Conservation (phyloP, 1,140 invertebrate species). For the Oedothorax gibbosus region DNA sequence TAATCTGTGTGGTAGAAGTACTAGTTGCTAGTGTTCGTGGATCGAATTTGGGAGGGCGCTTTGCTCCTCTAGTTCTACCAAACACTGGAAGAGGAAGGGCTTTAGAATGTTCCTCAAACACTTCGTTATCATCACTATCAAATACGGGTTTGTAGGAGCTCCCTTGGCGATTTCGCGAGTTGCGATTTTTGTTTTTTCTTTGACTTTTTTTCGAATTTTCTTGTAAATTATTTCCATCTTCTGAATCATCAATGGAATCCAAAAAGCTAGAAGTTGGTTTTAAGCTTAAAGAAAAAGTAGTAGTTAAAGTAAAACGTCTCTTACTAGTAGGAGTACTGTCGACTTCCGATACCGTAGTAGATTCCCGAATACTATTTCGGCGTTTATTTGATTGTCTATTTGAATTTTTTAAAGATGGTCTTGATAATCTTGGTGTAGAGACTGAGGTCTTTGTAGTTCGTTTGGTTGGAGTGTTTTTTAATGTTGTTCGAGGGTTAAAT, state of each 20-base stretch:
- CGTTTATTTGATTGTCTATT: conserved; percentile 18
- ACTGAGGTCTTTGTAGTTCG: neutral
- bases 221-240: conserved; percentile 47
- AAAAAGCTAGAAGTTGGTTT: conserved; percentile 40
- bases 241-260: conserved; percentile 13
- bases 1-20: conserved; percentile 17
- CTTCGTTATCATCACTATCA: conserved; percentile 53
- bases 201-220: neutral
- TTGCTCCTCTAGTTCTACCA: conserved; percentile 45
- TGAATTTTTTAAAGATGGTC: conserved; percentile 12
- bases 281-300: conserved; percentile 37
- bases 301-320: conserved; percentile 49
- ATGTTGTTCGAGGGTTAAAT: neutral
- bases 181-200: conserved; percentile 21
- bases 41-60: conserved; percentile 55
- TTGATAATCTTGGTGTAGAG: neutral
- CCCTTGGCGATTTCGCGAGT: neutral
- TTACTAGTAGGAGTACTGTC: conserved; percentile 25
- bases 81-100: conserved; percentile 52
- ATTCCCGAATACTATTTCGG: conserved; percentile 11
- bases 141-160: conserved; percentile 30
- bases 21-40: conserved; percentile 49
- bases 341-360: neutral
- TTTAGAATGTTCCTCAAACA: conserved; percentile 28
- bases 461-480: conserved; percentile 12